phyloP scores from a whole-genome alignment of 2,113 vertebrate species.

The Orientallactaga bullata region DNA sequence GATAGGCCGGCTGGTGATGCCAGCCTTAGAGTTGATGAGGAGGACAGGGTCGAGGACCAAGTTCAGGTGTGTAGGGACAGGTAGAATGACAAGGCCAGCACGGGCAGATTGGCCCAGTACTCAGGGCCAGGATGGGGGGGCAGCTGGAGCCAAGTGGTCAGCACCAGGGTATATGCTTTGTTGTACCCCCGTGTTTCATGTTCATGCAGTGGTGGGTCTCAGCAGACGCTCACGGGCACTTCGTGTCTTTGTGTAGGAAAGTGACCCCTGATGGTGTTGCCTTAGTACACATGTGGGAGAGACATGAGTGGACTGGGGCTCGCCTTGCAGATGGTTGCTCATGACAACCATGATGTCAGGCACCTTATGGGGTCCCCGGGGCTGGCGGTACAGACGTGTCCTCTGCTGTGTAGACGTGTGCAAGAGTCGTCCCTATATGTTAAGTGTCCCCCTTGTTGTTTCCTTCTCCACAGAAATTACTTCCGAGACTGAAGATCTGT shows the following conservation, averaged over 20 bases:
- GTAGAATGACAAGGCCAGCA: rapidly evolving
- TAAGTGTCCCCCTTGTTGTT: not conserved
- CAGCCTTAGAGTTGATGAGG: not conserved
- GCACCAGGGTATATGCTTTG: not conserved
- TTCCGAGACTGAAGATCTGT: conserved; percentile 95
- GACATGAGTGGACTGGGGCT: no score
- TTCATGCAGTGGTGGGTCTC: rapidly evolving
- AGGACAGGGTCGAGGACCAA: not conserved
- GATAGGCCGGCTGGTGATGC: rapidly evolving
- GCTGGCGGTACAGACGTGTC: rapidly evolving
- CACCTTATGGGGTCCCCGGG: not conserved
- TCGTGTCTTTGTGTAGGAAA: not conserved
- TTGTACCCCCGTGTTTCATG: rapidly evolving
- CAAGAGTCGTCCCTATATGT: no score
- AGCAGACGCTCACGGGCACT: rapidly evolving
- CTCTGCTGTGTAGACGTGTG: not conserved
- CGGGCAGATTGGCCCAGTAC: rapidly evolving
- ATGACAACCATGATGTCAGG: rapidly evolving
- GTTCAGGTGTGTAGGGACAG: rapidly evolving
- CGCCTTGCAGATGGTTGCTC: not conserved
- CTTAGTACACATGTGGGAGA: not conserved
- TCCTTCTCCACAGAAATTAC: conserved; percentile 92
- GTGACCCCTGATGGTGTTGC: not conserved
- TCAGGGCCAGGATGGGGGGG: rapidly evolving
- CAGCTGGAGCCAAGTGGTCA: rapidly evolving